phyloP scores from a whole-genome alignment of 2,888 invertebrate species.

The Tachystola acroxantha region DNA sequence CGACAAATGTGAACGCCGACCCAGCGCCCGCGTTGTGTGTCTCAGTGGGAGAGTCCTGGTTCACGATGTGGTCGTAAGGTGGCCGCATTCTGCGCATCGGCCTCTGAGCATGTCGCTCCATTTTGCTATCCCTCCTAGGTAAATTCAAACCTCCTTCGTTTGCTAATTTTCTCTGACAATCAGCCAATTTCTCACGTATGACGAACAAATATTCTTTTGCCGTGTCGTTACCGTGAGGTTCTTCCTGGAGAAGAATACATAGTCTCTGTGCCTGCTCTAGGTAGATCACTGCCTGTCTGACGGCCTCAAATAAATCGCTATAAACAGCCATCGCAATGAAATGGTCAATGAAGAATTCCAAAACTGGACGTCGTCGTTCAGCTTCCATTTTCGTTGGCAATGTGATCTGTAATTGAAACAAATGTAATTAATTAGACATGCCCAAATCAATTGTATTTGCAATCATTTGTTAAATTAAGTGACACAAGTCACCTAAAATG shows the following conservation, averaged over 20 bases:
- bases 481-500: no score
- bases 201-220: conserved; percentile 74
- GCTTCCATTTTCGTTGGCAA: conserved; percentile 72
- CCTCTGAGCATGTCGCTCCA: conserved; percentile 33
- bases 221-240: conserved; percentile 72
- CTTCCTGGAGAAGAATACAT: conserved; percentile 78
- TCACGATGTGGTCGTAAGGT: conserved; percentile 46
- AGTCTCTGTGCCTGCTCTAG: conserved; percentile 84
- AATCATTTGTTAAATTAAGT: no score
- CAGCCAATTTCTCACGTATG: conserved; percentile 72
- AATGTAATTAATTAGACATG: not conserved
- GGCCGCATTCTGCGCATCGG: conserved; percentile 44
- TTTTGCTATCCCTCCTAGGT: conserved; percentile 49
- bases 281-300: conserved; percentile 81
- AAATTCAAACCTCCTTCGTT: conserved; percentile 58
- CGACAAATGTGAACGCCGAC: conserved; percentile 57
- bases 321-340: conserved; percentile 84
- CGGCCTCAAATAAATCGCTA: conserved; percentile 79
- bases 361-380: conserved; percentile 78
- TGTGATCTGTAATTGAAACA: conserved; percentile 46
- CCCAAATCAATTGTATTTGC: no score
- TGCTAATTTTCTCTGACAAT: conserved; percentile 61
- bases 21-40: conserved; percentile 30
- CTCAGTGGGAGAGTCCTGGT: conserved; percentile 54
- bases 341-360: conserved; percentile 85